Percentiles rank a stretch among this genome's conserved stretches.
These are phyloP conservation scores for Pipra filicauda DNA, from an alignment of 2,113 vertebrate species.

Conservation along the genomic window DNA sequence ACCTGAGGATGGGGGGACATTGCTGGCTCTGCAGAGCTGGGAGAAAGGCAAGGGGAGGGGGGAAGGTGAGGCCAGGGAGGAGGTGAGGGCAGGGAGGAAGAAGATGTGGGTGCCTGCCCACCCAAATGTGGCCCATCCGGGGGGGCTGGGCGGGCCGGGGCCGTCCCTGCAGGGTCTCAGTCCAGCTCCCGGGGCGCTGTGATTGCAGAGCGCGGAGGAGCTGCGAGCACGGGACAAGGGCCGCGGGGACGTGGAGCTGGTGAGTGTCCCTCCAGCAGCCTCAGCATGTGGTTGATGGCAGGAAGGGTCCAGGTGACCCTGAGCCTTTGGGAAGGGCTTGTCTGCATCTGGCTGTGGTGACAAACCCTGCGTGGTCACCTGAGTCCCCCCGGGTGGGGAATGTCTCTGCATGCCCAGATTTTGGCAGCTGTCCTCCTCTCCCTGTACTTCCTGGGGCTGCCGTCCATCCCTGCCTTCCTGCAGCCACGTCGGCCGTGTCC, in stretches of 20 bases:
- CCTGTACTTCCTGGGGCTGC: neutral
- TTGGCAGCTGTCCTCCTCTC: neutral
- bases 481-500: neutral
- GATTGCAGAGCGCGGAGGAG: neutral
- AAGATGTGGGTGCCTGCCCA: neutral
- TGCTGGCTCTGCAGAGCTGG: neutral
- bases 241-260: neutral
- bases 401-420: neutral
- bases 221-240: neutral
- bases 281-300: accelerated
- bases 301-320: neutral
- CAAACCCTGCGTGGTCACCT: neutral
- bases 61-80: no score
- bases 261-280: neutral
- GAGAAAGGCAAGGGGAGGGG: no score
- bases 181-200: accelerated
- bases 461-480: neutral
- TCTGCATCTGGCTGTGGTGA: accelerated
- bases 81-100: no score
- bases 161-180: neutral
- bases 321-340: accelerated
- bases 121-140: neutral
- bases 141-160: neutral
- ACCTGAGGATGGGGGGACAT: no score
- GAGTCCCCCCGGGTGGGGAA: neutral